These are phyloP conservation scores for Drymodes brunneopygia DNA, from an alignment of 2,113 vertebrate species.

Conservation along the genomic window DNA sequence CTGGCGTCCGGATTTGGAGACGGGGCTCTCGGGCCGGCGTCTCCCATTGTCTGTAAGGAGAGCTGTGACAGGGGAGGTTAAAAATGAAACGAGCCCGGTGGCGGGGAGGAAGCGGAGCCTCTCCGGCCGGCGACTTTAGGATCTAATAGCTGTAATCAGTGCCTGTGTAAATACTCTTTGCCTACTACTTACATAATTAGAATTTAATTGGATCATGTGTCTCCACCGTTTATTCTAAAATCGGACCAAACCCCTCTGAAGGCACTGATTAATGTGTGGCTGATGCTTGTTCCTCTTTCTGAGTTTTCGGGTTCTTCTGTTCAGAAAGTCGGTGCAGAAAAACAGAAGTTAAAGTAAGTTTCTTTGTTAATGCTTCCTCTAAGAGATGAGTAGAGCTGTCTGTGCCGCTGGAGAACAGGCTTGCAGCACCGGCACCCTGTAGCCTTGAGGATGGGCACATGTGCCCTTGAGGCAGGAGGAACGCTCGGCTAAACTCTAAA, in stretches of 20 bases:
- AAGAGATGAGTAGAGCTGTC: neutral
- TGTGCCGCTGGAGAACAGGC: neutral
- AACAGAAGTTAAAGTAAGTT: neutral
- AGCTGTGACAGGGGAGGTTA: neutral
- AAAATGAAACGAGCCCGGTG: neutral
- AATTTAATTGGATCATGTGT: slow-evolving; percentile 48
- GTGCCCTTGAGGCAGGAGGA: neutral
- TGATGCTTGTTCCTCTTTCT: neutral
- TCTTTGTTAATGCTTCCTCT: neutral
- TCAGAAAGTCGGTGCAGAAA: neutral
- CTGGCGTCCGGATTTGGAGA: neutral
- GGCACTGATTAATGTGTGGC: neutral
- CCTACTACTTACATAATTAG: slow-evolving; percentile 58
- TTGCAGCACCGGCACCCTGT: neutral
- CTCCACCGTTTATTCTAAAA: slow-evolving; percentile 42
- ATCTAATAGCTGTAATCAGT: slow-evolving; percentile 17
- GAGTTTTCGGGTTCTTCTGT: neutral
- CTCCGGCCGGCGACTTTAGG: neutral
- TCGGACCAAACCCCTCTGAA: neutral
- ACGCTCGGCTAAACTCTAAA: neutral
- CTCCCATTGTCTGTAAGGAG: neutral
- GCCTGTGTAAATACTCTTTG: slow-evolving; percentile 34
- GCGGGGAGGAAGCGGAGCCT: neutral
- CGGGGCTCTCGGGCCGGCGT: neutral
- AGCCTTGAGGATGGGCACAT: neutral